phyloP scores from a whole-genome alignment of 1,140 invertebrate species.

The Hormaphis cornu region DNA sequence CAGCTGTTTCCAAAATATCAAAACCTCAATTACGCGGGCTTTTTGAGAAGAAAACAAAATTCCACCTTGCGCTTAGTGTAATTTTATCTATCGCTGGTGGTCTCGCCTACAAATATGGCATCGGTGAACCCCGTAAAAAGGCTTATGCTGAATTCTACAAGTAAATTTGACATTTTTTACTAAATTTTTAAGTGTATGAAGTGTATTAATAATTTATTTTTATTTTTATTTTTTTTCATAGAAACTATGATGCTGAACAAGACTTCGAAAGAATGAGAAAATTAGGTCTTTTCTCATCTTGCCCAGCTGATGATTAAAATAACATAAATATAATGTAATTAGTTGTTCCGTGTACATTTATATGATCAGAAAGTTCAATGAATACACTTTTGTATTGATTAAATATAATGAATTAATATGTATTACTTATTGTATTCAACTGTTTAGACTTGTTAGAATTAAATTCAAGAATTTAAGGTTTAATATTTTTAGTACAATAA shows the following conservation, averaged over 20 bases:
- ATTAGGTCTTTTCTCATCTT: conserved; percentile 45
- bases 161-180: conserved; percentile 42
- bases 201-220: background rate
- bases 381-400: conserved; percentile 19
- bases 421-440: conserved; percentile 8
- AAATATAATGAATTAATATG: conserved; percentile 33
- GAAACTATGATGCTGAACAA: conserved; percentile 45
- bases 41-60: conserved; percentile 48
- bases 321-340: conserved; percentile 21
- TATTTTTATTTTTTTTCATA: conserved; percentile 40
- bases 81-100: conserved; percentile 42
- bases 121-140: conserved; percentile 49
- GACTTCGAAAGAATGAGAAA: conserved; percentile 45
- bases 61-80: conserved; percentile 46
- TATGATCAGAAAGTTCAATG: conserved; percentile 32
- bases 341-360: conserved; percentile 27
- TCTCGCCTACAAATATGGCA: conserved; percentile 44
- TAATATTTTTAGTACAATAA: background rate
- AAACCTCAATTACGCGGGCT: conserved; percentile 51
- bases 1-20: conserved; percentile 40
- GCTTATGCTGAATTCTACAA: conserved; percentile 59
- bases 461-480: background rate
- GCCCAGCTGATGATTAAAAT: conserved; percentile 32
- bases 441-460: background rate
- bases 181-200: background rate